These are phyloP conservation scores for Ibidorhyncha struthersii DNA, from an alignment of 2,113 vertebrate genomes.

Conservation along the genomic window DNA sequence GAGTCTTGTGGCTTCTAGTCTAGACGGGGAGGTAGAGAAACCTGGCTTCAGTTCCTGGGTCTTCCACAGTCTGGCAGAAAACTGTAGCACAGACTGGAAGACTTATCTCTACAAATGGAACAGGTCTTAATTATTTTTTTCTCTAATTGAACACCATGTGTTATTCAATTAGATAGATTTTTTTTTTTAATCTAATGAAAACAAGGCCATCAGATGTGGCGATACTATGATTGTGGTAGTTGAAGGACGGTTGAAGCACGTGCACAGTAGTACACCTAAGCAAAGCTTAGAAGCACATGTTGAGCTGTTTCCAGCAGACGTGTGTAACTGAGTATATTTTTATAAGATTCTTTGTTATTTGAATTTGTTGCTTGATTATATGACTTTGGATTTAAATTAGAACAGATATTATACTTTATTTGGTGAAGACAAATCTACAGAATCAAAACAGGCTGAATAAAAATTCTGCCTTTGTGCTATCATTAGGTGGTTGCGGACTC, in stretches of 20 bases:
- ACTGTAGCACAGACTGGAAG: background rate
- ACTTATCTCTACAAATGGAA: background rate
- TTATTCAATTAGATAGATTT: background rate
- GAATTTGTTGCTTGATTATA: background rate
- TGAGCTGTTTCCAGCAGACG: background rate
- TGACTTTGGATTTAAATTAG: background rate
- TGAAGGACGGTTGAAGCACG: background rate
- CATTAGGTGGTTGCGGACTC: background rate
- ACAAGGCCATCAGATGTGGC: background rate
- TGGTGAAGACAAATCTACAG: background rate
- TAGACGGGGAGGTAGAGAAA: constrained; percentile 28
- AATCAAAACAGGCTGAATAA: background rate
- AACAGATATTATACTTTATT: background rate
- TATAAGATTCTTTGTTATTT: background rate
- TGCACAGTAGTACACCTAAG: background rate
- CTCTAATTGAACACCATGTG: background rate
- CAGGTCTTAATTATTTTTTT: background rate
- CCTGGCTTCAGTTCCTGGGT: background rate
- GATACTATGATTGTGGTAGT: background rate
- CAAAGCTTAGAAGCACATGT: background rate
- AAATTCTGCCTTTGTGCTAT: background rate
- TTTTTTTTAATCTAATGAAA: background rate
- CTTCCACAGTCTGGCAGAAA: background rate
- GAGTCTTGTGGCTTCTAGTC: constrained; percentile 41
- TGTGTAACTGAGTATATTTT: background rate